Percentiles rank a stretch among this genome's conserved stretches.
Evolutionary conservation across 2,113 vertebrate genomes (phyloP).

Genomic region (Malurus elegans): DNA sequence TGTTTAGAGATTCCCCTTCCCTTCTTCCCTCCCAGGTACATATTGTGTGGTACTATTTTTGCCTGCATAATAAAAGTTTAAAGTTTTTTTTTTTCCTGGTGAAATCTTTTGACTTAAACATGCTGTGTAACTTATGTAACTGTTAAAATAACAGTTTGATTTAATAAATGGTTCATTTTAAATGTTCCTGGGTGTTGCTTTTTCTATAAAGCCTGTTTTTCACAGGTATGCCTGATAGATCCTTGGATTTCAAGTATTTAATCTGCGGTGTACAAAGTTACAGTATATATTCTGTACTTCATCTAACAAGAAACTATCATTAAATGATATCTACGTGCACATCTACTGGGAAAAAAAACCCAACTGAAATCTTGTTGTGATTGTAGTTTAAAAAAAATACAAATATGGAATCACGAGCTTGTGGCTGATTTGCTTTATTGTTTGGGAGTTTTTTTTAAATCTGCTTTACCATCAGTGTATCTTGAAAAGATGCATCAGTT

Average conservation of each 20-base stretch:
- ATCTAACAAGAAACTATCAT: background rate
- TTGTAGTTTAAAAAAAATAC: background rate
- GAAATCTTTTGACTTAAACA: conserved; percentile 83
- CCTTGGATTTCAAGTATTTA: background rate
- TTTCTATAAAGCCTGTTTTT: conserved; percentile 31
- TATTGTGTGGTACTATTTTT: conserved; percentile 96
- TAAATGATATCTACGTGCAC: background rate
- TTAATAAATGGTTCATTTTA: conserved; percentile 93
- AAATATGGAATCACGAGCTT: background rate
- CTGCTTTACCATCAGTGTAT: background rate
- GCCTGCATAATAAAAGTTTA: conserved; percentile 91
- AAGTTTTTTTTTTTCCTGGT: conserved; percentile 82
- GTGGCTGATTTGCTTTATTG: background rate
- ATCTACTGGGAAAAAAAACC: background rate
- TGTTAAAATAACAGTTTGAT: conserved; percentile 96
- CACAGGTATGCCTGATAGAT: background rate
- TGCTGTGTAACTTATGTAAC: conserved; percentile 95
- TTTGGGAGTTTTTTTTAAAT: background rate
- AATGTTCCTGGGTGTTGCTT: conserved; percentile 62
- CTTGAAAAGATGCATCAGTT: background rate
- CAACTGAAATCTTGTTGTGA: background rate
- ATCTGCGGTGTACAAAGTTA: background rate
- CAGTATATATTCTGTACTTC: background rate
- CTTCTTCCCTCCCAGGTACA: conserved; percentile 83
- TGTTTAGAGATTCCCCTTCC: conserved; percentile 72